A percentile compares a stretch with the other conserved stretches of the same genome.
Evolutionary conservation across 2,797 vertebrate species (phyloP).

Genomic region (Cyprinella venusta): DNA sequence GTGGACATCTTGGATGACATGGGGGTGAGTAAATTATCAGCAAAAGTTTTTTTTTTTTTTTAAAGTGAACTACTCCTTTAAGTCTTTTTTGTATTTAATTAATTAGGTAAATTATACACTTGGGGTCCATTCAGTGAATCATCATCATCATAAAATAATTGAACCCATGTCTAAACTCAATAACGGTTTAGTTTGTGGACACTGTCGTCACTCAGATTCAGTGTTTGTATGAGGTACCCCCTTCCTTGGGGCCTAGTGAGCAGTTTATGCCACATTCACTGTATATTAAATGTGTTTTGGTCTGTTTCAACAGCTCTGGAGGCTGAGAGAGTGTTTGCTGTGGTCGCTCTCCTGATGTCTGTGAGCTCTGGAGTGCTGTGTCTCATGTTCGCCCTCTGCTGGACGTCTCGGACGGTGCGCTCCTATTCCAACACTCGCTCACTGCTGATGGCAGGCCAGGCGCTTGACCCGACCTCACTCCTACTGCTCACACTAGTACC

Average conservation of each 20-base stretch:
- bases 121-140: too few species aligned
- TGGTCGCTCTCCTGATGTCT: conserved; percentile 78
- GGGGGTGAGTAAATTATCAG: too few species aligned
- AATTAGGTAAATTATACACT: too few species aligned
- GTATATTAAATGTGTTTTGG: neutral
- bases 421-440: conserved; percentile 81
- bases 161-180: too few species aligned
- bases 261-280: neutral
- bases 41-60: too few species aligned
- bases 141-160: too few species aligned
- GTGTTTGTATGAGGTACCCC: neutral
- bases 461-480: conserved; percentile 78
- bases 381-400: conserved; percentile 81
- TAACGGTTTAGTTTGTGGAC: neutral
- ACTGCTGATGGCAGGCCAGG: conserved; percentile 76
- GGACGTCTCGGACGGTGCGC: conserved; percentile 75
- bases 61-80: too few species aligned
- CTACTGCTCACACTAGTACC: conserved; percentile 75
- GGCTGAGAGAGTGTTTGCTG: conserved; percentile 75
- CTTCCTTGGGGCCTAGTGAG: neutral
- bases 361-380: conserved; percentile 74
- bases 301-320: conserved; percentile 66
- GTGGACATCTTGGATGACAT: too few species aligned
- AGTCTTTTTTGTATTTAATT: too few species aligned
- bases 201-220: neutral